Conservation (phyloP, 2,888 invertebrate species). For the Strigamia crassipes region DNA sequence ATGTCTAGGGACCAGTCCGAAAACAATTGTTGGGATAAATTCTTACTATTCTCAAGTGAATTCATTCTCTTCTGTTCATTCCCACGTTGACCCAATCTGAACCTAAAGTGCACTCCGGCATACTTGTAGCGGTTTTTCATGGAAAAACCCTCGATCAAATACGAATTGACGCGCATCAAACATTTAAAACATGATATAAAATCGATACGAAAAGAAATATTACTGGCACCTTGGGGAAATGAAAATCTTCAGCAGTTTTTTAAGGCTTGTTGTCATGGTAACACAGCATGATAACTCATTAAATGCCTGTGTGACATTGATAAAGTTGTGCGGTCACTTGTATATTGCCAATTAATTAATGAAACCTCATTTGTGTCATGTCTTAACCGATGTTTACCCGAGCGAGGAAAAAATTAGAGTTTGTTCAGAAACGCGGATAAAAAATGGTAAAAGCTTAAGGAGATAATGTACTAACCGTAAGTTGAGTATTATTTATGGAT, state of each 20-base stretch:
- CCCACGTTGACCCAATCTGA: not conserved
- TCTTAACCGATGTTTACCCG: conserved; percentile 17
- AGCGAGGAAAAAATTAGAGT: not conserved
- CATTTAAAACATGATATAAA: not conserved
- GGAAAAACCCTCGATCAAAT: not conserved
- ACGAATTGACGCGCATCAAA: not conserved
- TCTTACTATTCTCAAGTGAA: not conserved
- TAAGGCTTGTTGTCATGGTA: not conserved
- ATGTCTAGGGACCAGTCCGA: not conserved
- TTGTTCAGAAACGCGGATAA: not conserved
- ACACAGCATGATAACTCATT: conserved; percentile 29
- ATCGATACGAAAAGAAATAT: not conserved
- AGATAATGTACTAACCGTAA: not conserved
- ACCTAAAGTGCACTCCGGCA: not conserved
- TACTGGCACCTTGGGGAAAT: not conserved
- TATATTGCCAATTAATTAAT: conserved; percentile 25
- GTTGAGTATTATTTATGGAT: not conserved
- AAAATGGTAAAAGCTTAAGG: not conserved
- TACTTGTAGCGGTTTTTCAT: not conserved
- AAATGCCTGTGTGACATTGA: not conserved
- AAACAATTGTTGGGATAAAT: conserved; percentile 6
- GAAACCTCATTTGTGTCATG: conserved; percentile 38
- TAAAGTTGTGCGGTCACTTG: conserved; percentile 35
- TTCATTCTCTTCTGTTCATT: not conserved
- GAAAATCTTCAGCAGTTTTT: not conserved